Evolutionary conservation across 2,888 invertebrate species (phyloP), one percentile per base, ranked within the genome.

Genomic region (Ptychoptera albimana): DNA sequence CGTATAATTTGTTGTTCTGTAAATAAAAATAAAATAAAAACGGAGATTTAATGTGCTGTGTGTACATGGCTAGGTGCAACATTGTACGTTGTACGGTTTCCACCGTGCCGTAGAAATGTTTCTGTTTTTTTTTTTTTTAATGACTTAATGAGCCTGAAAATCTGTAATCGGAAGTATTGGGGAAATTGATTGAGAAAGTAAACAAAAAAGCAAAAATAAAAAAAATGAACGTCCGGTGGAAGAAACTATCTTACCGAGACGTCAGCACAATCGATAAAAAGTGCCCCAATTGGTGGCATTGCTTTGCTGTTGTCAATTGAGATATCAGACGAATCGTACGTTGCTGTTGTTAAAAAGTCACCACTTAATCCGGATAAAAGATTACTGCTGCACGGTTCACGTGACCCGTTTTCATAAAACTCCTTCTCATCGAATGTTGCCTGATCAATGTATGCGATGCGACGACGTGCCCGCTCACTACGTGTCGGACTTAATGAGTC

Each of bases 361-460:
- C 68, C 65, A 48, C 59, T 59, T 34, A 57, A 57, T 43, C 58
- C 56, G 47, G 69, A 57, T 31, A 59, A 53, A 50, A 57, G 57
- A 47, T 11, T 41, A 39, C 12, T 34, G 37, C 51, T 54, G 14
- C 57, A 43, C 10, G 55, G 55, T 45, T 57, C 54, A 2, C 58
- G 54, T 39, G 58, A 54, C 14, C 56, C 55, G 45, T n/a, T 30
- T 9, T 58, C 66, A 45, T 53, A 63, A 50, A 51, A 42, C 59
- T 71, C 55, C 62, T 69, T 60, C 37, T 73, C 73, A 59, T 72
- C 73, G 52, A 74, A 71, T 39, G 70, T 68, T 45, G 70, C 61
- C 50, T 74, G 73, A 47, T 71, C 66, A 45, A 73, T 70, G 55
- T 73, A 74, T 37, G 68, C 68, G 45, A 73, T 68, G 14, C 72